phyloP scores from a whole-genome alignment of 2,797 vertebrate genomes.

The Intellagama lesueurii region DNA sequence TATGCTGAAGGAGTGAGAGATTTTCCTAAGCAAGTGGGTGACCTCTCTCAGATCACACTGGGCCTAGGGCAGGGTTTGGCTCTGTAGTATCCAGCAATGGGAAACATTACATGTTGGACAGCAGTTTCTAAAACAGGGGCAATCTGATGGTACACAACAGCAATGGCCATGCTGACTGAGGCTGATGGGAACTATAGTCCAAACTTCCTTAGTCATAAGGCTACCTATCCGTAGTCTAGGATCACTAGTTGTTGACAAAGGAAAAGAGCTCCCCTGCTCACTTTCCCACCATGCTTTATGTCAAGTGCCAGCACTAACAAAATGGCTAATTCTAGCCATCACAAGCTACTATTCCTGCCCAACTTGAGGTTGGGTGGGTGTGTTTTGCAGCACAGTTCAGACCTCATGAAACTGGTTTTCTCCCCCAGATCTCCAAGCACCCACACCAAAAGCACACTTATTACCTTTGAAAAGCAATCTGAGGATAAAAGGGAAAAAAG shows the following conservation, averaged over 20 bases:
- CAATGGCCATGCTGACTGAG: not conserved
- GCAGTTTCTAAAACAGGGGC: too few species aligned
- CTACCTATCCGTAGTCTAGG: not conserved
- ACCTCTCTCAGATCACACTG: not conserved
- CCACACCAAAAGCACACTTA: conserved; percentile 20
- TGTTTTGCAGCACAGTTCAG: not conserved
- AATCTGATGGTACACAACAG: not conserved
- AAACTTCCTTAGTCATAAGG: not conserved
- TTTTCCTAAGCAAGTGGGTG: not conserved
- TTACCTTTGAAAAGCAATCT: not conserved
- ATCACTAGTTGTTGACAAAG: not conserved
- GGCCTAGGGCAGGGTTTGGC: not conserved
- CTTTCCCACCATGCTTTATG: not conserved
- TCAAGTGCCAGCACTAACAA: not conserved
- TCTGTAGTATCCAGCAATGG: too few species aligned
- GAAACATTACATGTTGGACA: too few species aligned
- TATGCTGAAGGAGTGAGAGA: not conserved
- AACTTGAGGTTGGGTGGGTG: too few species aligned
- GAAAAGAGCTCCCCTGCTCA: not conserved
- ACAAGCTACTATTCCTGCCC: not conserved
- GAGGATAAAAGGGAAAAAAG: not conserved
- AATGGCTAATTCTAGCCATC: not conserved
- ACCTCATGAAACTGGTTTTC: not conserved
- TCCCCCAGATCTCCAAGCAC: conserved; percentile 4
- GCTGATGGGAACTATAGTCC: not conserved